Conservation (phyloP, 2,888 invertebrate species). For the Heliconius ismenius region DNA sequence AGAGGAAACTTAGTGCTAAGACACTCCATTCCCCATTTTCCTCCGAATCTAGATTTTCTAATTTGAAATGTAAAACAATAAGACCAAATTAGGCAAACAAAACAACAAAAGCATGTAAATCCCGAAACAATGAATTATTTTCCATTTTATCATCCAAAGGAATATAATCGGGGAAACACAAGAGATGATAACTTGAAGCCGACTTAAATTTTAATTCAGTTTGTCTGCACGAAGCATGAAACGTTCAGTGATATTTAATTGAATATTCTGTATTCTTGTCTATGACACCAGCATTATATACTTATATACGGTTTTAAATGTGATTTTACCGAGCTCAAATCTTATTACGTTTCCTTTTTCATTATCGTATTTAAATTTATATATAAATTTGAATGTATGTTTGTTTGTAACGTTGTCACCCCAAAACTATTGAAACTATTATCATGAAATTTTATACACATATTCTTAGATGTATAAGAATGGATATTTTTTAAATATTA, state of each 20-base stretch:
- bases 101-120: not conserved
- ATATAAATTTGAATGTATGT: no score
- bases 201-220: conserved; percentile 16
- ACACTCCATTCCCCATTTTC: no score
- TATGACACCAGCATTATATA: not conserved
- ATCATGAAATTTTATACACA: no score
- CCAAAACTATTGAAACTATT: no score
- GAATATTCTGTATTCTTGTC: conserved; percentile 13
- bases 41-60: no score
- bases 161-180: not conserved
- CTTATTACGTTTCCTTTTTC: no score
- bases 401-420: no score
- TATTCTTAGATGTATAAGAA: no score
- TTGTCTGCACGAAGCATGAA: conserved; percentile 10
- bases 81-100: not conserved
- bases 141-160: not conserved
- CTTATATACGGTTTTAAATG: not conserved
- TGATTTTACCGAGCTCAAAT: not conserved
- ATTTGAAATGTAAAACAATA: not conserved
- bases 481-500: no score
- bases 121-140: not conserved
- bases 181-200: conserved; percentile 15
- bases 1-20: no score
- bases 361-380: no score
- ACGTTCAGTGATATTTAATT: conserved; percentile 15